Evolutionary conservation across 2,888 invertebrate species (phyloP).

Genomic region (Acleris literana): DNA sequence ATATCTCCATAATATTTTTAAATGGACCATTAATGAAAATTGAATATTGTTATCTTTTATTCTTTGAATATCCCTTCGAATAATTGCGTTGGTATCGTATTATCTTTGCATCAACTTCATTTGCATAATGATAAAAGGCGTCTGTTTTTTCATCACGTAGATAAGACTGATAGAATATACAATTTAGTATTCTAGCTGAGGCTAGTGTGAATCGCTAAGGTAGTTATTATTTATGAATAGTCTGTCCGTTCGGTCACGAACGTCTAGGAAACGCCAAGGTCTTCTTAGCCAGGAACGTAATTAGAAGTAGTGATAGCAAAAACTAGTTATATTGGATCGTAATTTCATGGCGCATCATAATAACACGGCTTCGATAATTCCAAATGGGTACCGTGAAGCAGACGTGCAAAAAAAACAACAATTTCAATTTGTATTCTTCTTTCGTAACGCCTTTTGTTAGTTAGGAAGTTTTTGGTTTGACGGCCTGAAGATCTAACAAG

Average conservation of each 20-base stretch:
- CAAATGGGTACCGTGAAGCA: conserved; percentile 33
- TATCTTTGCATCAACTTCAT: neutral
- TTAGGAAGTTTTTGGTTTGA: conserved; percentile 24
- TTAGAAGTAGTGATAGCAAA: conserved; percentile 49
- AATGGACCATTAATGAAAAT: neutral
- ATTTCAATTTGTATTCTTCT: conserved; percentile 34
- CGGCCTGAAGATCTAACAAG: conserved; percentile 22
- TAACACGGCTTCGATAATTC: conserved; percentile 38
- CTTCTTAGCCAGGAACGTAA: conserved; percentile 60
- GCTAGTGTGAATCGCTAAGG: conserved; percentile 42
- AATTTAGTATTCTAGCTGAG: neutral
- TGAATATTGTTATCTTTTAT: neutral
- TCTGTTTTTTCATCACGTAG: conserved; percentile 11
- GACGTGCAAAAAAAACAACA: conserved; percentile 34
- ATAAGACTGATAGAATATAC: conserved; percentile 2
- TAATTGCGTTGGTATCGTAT: neutral
- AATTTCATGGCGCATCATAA: conserved; percentile 47
- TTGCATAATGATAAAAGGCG: conserved; percentile 10
- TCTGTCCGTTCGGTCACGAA: conserved; percentile 64
- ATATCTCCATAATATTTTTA: no score
- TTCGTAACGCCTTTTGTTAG: conserved; percentile 31
- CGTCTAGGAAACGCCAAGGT: conserved; percentile 55
- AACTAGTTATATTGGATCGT: conserved; percentile 46
- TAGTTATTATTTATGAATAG: conserved; percentile 54
- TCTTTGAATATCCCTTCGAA: neutral